Evolutionary conservation across 2,888 invertebrate species (phyloP).

Genomic region (Lingula anatina): DNA sequence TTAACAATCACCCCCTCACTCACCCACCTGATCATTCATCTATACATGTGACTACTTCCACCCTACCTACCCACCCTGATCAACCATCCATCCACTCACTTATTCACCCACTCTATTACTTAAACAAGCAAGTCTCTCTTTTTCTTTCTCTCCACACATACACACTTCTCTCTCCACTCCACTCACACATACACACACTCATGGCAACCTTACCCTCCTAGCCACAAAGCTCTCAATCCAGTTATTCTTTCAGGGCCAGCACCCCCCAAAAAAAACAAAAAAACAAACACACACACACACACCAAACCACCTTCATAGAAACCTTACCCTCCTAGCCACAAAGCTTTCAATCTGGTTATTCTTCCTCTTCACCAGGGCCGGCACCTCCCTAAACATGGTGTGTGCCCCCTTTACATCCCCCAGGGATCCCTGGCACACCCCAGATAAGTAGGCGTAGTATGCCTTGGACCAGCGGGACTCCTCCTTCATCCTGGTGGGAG

Average conservation of each 20-base stretch:
- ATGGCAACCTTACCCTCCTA: constrained; percentile 44
- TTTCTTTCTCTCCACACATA: too few relatives aligned
- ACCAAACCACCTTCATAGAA: too few relatives aligned
- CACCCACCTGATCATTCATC: too few relatives aligned
- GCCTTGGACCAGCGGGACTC: constrained; percentile 64
- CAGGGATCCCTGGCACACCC: constrained; percentile 57
- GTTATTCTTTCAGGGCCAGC: constrained; percentile 48
- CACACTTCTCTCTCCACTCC: too few relatives aligned
- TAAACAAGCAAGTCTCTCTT: too few relatives aligned
- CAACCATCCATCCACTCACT: too few relatives aligned
- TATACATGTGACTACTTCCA: too few relatives aligned
- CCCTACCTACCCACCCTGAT: too few relatives aligned
- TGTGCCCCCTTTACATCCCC: constrained; percentile 52
- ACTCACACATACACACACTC: too few relatives aligned
- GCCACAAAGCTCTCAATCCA: constrained; percentile 54
- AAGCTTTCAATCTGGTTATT: constrained; percentile 55
- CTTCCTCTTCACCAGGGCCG: constrained; percentile 46
- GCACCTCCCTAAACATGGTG: constrained; percentile 49
- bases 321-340: constrained; percentile 46
- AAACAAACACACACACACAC: too few relatives aligned
- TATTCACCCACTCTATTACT: too few relatives aligned
- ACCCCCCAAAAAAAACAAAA: constrained; percentile 53
- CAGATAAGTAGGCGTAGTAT: constrained; percentile 60
- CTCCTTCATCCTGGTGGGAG: constrained; percentile 54
- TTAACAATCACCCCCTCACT: too few relatives aligned